Evolutionary conservation across 2,888 invertebrate genomes (phyloP).

Genomic region (Tanypteryx hageni): DNA sequence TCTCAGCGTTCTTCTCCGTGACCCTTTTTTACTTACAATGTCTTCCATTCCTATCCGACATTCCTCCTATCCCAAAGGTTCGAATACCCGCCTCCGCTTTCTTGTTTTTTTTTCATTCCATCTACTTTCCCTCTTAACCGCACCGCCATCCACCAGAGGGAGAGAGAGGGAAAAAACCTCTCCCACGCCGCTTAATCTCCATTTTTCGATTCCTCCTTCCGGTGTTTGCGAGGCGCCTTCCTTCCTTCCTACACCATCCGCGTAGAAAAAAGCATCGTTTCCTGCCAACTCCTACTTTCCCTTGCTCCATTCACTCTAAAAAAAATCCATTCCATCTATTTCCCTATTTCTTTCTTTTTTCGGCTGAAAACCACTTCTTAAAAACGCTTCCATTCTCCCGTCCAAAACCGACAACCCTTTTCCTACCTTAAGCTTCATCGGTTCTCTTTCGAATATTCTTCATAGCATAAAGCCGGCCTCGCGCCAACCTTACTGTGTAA

Average conservation of each 20-base stretch:
- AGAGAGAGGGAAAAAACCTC: not conserved
- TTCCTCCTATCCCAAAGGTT: no score
- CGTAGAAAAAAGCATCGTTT: not conserved
- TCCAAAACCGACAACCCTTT: not conserved
- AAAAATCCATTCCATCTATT: not conserved
- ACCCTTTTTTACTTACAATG: no score
- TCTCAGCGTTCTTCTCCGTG: no score
- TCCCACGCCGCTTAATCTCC: not conserved
- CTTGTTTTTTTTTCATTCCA: no score
- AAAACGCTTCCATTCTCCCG: not conserved
- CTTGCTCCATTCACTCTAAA: not conserved
- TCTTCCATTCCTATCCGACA: no score
- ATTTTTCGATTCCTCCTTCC: not conserved
- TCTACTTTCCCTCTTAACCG: not conserved
- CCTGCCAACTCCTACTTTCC: not conserved
- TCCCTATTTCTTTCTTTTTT: not conserved
- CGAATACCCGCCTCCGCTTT: no score
- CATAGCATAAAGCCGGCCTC: not conserved
- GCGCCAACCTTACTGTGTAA: no score
- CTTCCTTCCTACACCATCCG: not conserved
- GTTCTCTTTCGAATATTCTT: not conserved
- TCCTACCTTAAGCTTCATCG: not conserved
- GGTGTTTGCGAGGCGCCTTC: not conserved
- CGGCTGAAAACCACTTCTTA: not conserved
- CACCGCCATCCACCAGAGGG: not conserved